These are phyloP conservation scores for Eulithis prunata DNA, from an alignment of 2,888 invertebrate genomes.

Conservation along the genomic window DNA sequence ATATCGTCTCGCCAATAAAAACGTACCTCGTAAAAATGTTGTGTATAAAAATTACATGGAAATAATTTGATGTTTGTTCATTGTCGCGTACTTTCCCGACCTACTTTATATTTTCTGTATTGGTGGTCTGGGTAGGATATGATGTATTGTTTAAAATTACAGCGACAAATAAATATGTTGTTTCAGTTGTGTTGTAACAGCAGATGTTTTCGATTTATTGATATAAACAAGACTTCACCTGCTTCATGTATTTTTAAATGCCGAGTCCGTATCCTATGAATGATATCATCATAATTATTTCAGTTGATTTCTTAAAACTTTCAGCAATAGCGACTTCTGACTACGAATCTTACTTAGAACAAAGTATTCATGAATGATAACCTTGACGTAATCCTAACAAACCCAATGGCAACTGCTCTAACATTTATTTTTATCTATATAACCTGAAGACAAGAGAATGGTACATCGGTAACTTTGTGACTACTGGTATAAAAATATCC, in stretches of 20 bases:
- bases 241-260: constrained; percentile 63
- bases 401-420: constrained; percentile 9
- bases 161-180: constrained; percentile 11
- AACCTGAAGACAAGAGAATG: neutral
- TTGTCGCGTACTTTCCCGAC: constrained; percentile 2
- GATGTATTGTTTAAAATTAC: constrained; percentile 2
- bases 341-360: neutral
- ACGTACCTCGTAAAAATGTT: constrained; percentile 36
- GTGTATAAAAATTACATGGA: constrained; percentile 30
- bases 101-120: no score
- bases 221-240: constrained; percentile 64
- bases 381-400: constrained; percentile 23
- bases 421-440: constrained; percentile 6
- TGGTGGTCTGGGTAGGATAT: no score
- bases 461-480: neutral
- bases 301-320: constrained; percentile 13
- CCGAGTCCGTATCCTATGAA: constrained; percentile 47
- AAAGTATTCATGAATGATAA: constrained; percentile 14
- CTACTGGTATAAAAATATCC: neutral
- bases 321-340: neutral
- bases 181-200: constrained; percentile 33
- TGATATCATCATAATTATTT: constrained; percentile 56
- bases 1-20: constrained; percentile 43
- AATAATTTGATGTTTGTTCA: constrained; percentile 35
- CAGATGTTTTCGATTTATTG: constrained; percentile 60